Percentiles rank a stretch among this genome's conserved stretches.
These are phyloP conservation scores for Phallusia fumigata DNA, from an alignment of 23 tunicate genomes.

Conservation along the genomic window DNA sequence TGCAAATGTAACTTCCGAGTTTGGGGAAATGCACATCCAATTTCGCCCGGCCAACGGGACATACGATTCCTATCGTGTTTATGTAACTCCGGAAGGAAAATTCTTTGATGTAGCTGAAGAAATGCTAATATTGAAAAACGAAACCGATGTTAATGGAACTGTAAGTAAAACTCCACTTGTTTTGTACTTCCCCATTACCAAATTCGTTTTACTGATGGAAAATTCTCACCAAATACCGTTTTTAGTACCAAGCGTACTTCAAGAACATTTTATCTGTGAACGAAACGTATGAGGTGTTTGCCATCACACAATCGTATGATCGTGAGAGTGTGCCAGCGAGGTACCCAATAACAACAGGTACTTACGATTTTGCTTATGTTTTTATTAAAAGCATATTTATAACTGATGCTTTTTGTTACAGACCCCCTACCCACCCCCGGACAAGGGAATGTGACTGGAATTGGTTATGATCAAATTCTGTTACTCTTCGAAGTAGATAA, in stretches of 20 bases:
- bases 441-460: slow-evolving; percentile 37
- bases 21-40: slow-evolving; percentile 1
- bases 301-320: slow-evolving; percentile 29
- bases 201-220: no score
- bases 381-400: neutral
- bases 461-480: slow-evolving; percentile 26
- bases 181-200: neutral
- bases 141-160: slow-evolving; percentile 15
- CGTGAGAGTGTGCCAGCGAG: slow-evolving; percentile 27
- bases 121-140: neutral
- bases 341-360: slow-evolving; percentile 25
- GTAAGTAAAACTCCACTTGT: neutral
- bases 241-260: slow-evolving; percentile 8
- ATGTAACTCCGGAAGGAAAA: neutral
- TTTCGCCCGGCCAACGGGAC: slow-evolving; percentile 37
- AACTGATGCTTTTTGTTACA: neutral
- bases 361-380: neutral
- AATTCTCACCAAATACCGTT: neutral
- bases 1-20: slow-evolving; percentile 4
- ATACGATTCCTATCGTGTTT: slow-evolving; percentile 34
- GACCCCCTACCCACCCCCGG: slow-evolving; percentile 27
- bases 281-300: slow-evolving; percentile 9
- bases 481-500: neutral
- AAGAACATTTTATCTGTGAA: neutral
- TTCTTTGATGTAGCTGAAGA: slow-evolving; percentile 15